Percentiles rank a stretch among this genome's conserved stretches.
These are phyloP conservation scores for Meandrina meandrites DNA, from an alignment of 92 coral and sea anemone species.

Conservation along the genomic window DNA sequence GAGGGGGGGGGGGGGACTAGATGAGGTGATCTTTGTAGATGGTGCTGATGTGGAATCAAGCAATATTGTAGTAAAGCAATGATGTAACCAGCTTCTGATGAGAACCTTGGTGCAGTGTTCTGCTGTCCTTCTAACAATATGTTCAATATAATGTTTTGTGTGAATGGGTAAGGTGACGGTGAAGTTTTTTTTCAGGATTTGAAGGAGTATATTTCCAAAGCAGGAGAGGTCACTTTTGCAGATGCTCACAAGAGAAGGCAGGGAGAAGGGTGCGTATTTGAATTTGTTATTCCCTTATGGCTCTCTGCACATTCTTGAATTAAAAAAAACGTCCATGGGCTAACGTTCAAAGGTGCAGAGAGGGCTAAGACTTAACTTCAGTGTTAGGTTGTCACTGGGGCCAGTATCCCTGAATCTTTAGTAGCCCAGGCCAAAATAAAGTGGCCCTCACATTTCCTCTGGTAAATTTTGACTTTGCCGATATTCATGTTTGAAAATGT, in stretches of 20 bases:
- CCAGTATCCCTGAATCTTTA: no score
- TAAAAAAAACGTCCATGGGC: no score
- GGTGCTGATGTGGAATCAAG: background rate
- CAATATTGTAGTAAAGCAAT: background rate
- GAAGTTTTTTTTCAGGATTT: slow-evolving; percentile 73
- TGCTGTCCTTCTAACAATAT: background rate
- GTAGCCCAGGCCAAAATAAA: no score
- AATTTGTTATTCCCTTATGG: background rate
- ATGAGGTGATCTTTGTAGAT: background rate
- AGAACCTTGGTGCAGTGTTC: background rate
- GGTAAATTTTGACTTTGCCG: no score
- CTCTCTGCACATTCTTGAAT: background rate
- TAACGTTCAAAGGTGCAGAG: no score
- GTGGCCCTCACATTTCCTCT: no score
- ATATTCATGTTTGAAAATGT: no score
- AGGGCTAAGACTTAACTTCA: no score
- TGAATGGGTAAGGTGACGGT: background rate
- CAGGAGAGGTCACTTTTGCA: slow-evolving; percentile 96
- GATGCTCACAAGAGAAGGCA: slow-evolving; percentile 98
- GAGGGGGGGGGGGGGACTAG: accelerated
- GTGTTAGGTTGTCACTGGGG: no score
- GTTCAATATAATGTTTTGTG: background rate
- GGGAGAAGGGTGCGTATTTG: slow-evolving; percentile 83
- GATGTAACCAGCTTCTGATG: background rate
- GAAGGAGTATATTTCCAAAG: slow-evolving; percentile 92